Base-by-base conservation (phyloP, 1,140 invertebrate species). In the Dinothrombium tinctorium region DNA sequence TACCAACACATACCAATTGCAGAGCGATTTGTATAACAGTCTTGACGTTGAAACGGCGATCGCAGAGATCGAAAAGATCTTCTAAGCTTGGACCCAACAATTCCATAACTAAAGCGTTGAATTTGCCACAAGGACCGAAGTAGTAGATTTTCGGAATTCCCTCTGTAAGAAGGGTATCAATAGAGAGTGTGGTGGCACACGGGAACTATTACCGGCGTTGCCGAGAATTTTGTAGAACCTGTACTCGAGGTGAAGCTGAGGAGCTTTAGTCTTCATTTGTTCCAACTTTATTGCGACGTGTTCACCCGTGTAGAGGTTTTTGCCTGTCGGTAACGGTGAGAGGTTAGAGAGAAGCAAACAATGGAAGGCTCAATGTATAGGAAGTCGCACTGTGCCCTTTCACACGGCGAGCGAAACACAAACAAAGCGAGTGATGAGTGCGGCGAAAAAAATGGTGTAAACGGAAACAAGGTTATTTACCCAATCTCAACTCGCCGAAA, bases 221-320 rank as follows among this genome's bases (percentile, higher is more conserved):
- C 89, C 89, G 66, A 99, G 72, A 66, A 95, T 74, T 73, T 95
- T 95, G 69, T 99, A 99, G 76, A 98, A 99, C 69, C 94, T 76
- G 74, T 98, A 99, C 69, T 99, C 94, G 69, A 99, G 73, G 68
- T 99, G 94, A 56, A 99, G 70, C 68, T 99, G 94, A 47, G 94
- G 94, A 54, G 94, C 92, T 72, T 98, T 90, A 48, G 92, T 90
- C 66, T 99, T 99, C 86, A 99, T 96, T 53, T 89, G 84, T 72
- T 99, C 94, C 80, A 98, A 78, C 73, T 99, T 99, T 64, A 99
- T 96, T 58, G 94, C 92, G 63, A 99, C 92, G 71, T 99, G 90
- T 70, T 98, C 92, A 71, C 95, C 96, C 69, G 92, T 99, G 71
- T 98, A 98, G 53, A 98, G 70, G 67, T 98, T 96, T 72, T 96